phyloP scores from a whole-genome alignment of 2,113 vertebrate species.

The Holacanthus passer region DNA sequence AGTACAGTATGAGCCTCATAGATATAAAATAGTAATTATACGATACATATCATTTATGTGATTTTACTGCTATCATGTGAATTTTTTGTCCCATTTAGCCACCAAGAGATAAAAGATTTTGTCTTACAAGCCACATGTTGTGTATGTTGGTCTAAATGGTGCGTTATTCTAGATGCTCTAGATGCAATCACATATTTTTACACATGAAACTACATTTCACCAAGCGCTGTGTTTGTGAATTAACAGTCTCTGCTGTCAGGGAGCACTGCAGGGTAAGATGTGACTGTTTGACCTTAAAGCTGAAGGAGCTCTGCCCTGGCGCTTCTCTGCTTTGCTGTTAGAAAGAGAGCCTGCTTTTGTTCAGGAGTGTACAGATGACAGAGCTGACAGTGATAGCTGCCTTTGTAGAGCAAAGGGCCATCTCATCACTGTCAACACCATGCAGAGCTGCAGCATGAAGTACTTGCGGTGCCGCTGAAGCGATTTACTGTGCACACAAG shows the following conservation, averaged over 20 bases:
- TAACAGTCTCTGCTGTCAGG: constrained; percentile 17
- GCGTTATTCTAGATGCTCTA: not conserved
- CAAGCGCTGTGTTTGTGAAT: constrained; percentile 9
- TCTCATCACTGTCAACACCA: constrained; percentile 64
- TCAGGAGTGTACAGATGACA: constrained; percentile 50
- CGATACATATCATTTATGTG: not conserved
- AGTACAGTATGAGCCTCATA: not conserved
- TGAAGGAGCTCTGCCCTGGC: constrained; percentile 31
- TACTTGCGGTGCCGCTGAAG: not conserved
- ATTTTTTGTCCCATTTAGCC: not conserved
- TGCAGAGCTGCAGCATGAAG: constrained; percentile 16
- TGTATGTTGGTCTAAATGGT: too few relatives aligned
- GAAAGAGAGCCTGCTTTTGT: constrained; percentile 50
- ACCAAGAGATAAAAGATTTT: not conserved
- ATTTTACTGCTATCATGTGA: not conserved
- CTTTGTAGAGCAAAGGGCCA: constrained; percentile 63
- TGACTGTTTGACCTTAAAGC: constrained; percentile 60
- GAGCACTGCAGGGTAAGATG: constrained; percentile 15
- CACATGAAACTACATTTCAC: not conserved
- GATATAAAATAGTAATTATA: not conserved
- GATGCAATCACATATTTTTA: not conserved
- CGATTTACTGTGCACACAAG: constrained; percentile 15
- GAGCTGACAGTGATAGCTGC: constrained; percentile 56
- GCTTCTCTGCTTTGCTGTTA: constrained; percentile 23
- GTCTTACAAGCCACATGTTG: too few relatives aligned